Evolutionary conservation across 2,797 vertebrate species (phyloP).

Genomic region (Alca torda): DNA sequence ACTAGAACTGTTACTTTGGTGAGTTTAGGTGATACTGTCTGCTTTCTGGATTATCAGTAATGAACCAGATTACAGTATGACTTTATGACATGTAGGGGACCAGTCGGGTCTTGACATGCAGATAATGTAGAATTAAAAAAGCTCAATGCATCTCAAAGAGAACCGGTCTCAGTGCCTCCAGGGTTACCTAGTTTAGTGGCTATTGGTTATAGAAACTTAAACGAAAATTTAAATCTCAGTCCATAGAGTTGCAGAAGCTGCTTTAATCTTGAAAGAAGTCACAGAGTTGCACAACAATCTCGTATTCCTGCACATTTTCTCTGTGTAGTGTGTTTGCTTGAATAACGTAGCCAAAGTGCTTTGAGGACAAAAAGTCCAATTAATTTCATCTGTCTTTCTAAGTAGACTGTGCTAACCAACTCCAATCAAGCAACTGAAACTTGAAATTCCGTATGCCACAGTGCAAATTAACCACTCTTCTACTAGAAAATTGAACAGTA

Average conservation of each 20-base stretch:
- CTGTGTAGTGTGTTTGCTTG: background rate
- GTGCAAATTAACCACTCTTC: background rate
- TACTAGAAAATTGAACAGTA: background rate
- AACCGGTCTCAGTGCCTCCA: background rate
- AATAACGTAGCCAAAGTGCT: background rate
- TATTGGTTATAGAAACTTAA: background rate
- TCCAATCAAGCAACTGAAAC: background rate
- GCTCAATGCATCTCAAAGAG: background rate
- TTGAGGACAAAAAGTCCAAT: background rate
- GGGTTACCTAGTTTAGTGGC: background rate
- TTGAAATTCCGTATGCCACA: background rate
- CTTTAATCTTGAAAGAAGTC: background rate
- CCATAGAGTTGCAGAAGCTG: background rate
- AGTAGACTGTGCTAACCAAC: background rate
- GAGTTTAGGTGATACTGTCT: background rate
- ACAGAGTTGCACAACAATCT: background rate
- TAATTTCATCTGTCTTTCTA: background rate
- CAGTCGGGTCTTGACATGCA: background rate
- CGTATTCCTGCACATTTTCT: background rate
- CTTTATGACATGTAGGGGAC: fast-evolving
- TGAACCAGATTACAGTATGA: background rate
- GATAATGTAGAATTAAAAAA: background rate
- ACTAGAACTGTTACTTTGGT: background rate
- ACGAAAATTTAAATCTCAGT: background rate
- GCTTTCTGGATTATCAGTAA: background rate